phyloP scores from a whole-genome alignment of 2,797 vertebrate genomes.

The Ispidina lecontei region DNA sequence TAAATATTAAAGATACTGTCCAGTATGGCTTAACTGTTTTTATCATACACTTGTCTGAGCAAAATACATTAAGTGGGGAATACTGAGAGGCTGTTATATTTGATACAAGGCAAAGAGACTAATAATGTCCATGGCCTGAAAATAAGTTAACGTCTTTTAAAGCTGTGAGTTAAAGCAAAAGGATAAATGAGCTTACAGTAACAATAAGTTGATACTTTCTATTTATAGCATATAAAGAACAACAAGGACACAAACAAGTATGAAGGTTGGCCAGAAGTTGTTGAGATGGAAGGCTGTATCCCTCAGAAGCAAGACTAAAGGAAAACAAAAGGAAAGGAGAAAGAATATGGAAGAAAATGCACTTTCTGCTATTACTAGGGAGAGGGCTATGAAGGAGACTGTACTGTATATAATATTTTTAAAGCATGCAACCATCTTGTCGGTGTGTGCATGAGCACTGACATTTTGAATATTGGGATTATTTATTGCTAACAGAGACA shows the following conservation, averaged over 20 bases:
- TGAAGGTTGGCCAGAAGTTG: constrained; percentile 97
- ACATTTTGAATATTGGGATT: constrained; percentile 74
- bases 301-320: constrained; percentile 87
- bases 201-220: neutral
- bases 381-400: constrained; percentile 55
- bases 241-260: constrained; percentile 95
- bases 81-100: neutral
- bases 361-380: constrained; percentile 66
- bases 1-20: neutral
- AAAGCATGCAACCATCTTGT: constrained; percentile 75
- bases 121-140: neutral
- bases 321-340: neutral
- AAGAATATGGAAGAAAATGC: constrained; percentile 21
- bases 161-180: neutral
- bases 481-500: constrained; percentile 83
- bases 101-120: neutral
- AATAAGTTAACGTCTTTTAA: neutral
- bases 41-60: neutral
- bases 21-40: neutral
- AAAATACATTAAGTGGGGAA: neutral
- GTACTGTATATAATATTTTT: constrained; percentile 73
- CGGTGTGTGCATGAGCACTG: constrained; percentile 78
- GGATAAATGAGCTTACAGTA: neutral
- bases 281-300: constrained; percentile 98
- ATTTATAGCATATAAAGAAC: constrained; percentile 93